Percentiles rank a stretch among this genome's conserved stretches.
Conservation (phyloP, 2,888 invertebrate species). For the Drosophila pullipes region DNA sequence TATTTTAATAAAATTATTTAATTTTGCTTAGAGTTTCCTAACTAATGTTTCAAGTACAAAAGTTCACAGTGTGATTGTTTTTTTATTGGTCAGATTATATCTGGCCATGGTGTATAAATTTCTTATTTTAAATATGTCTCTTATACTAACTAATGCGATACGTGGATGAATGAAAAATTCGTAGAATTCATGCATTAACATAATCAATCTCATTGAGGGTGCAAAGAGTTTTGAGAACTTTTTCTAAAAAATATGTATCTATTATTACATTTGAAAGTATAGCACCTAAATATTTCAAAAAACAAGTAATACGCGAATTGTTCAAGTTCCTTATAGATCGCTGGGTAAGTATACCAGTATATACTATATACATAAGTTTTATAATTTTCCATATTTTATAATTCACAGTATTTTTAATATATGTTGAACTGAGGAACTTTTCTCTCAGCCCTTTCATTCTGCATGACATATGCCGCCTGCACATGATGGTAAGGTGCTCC, state of each 20-base stretch:
- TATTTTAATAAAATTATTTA: conserved; percentile 56
- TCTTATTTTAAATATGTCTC: conserved; percentile 12
- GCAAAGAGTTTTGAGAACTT: not conserved
- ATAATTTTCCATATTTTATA: not conserved
- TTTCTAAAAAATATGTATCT: too few species aligned
- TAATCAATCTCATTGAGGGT: not conserved
- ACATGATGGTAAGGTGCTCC: conserved; percentile 7
- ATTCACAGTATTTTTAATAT: not conserved
- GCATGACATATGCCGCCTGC: conserved; percentile 6
- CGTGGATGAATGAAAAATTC: conserved; percentile 18
- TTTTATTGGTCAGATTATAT: conserved; percentile 30
- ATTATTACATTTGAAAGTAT: not conserved
- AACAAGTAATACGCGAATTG: not conserved
- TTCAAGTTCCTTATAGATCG: not conserved
- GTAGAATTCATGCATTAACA: not conserved
- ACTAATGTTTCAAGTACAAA: conserved; percentile 40
- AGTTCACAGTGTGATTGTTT: conserved; percentile 36
- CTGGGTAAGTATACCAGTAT: conserved; percentile 1
- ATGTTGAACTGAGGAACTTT: conserved; percentile 2
- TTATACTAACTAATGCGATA: conserved; percentile 24
- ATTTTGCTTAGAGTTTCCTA: conserved; percentile 24
- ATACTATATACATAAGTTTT: not conserved
- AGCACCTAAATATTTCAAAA: conserved; percentile 11
- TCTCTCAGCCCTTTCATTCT: conserved; percentile 17
- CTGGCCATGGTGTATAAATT: conserved; percentile 4